phyloP scores from a whole-genome alignment of 2,888 invertebrate genomes.

The Lissocephala sabroskyi region DNA sequence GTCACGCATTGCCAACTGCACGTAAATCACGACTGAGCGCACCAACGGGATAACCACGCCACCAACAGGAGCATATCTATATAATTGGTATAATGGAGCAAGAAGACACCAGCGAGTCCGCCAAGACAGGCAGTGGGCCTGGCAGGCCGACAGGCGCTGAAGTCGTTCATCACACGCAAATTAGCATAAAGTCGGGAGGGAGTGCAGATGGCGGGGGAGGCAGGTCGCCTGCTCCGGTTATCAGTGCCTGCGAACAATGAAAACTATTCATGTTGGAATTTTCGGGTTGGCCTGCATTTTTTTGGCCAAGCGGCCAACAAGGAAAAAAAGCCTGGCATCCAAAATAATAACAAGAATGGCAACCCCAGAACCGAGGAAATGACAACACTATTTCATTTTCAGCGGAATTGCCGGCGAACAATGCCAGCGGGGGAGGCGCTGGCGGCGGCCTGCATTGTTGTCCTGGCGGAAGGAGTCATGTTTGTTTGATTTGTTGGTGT shows the following conservation, averaged over 20 bases:
- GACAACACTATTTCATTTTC: conserved; percentile 31
- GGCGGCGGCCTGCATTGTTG: conserved; percentile 5
- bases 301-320: conserved; percentile 6
- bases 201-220: conserved; percentile 9
- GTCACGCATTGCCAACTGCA: conserved; percentile 8
- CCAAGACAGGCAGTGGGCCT: conserved; percentile 8
- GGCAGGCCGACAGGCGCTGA: conserved; percentile 8
- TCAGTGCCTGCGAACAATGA: conserved; percentile 20
- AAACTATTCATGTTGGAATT: conserved; percentile 14
- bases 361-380: conserved; percentile 3
- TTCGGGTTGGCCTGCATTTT: not conserved
- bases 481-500: conserved; percentile 25
- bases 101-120: not conserved
- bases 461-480: conserved; percentile 32
- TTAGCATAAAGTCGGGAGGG: conserved; percentile 26
- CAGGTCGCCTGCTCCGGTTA: not conserved
- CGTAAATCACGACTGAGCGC: conserved; percentile 6
- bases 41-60: conserved; percentile 1
- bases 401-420: conserved; percentile 29
- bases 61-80: not conserved
- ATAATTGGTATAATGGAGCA: not conserved
- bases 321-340: not conserved
- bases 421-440: not conserved
- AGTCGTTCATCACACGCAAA: conserved; percentile 30
- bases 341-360: conserved; percentile 5